phyloP scores from a whole-genome alignment of 2,888 invertebrate species.

The Anodontia alba region DNA sequence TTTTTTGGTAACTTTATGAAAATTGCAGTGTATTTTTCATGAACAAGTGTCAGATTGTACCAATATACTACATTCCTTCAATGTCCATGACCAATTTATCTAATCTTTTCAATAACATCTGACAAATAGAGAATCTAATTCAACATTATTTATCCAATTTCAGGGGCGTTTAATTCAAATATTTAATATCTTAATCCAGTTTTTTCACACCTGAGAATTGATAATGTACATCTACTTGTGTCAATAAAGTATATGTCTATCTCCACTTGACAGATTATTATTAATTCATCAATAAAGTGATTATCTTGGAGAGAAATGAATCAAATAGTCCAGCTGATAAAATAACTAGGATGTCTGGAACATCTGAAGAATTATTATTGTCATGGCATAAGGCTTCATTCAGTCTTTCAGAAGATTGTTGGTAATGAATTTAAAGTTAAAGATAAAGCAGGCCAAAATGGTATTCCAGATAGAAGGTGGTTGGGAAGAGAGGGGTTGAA shows the following conservation, averaged over 20 bases:
- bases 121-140: background rate
- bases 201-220: conserved; percentile 13
- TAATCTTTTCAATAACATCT: background rate
- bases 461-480: no score
- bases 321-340: background rate
- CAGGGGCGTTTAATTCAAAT: background rate
- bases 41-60: no score
- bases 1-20: no score
- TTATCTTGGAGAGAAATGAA: background rate
- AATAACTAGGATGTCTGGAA: background rate
- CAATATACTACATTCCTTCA: no score
- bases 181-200: conserved; percentile 15
- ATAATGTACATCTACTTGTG: conserved; percentile 13
- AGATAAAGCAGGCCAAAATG: background rate
- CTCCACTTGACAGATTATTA: conserved; percentile 48
- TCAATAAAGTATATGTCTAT: conserved; percentile 41
- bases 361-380: background rate
- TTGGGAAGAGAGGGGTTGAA: no score
- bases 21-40: no score
- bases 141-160: conserved; percentile 13
- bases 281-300: conserved; percentile 50
- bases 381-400: background rate
- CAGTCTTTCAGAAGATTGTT: no score
- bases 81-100: background rate
- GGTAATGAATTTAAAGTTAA: no score